These are phyloP conservation scores for Eufriesea mexicana DNA, from an alignment of 1,140 invertebrate genomes.

Conservation along the genomic window DNA sequence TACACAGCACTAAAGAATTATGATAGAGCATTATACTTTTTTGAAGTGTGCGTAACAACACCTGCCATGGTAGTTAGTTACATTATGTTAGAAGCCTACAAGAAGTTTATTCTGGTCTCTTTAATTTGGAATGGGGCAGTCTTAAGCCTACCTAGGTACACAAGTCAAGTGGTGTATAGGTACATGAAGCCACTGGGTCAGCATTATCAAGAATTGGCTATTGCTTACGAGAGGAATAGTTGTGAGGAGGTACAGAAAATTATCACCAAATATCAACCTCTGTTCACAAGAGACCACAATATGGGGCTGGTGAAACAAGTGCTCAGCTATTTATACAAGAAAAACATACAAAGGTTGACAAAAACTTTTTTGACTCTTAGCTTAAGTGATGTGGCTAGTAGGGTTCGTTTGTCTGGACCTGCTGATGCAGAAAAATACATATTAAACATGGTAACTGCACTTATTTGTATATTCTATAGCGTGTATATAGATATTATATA, in stretches of 20 bases:
- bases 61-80: slow-evolving; percentile 96
- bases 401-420: slow-evolving; percentile 92
- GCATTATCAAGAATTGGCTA: slow-evolving; percentile 95
- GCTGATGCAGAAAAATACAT: slow-evolving; percentile 96
- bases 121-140: slow-evolving; percentile 95
- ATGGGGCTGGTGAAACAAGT: slow-evolving; percentile 93
- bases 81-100: slow-evolving; percentile 98
- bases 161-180: slow-evolving; percentile 91
- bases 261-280: slow-evolving; percentile 91
- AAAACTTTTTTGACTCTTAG: slow-evolving; percentile 98
- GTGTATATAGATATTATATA: neutral
- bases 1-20: slow-evolving; percentile 96
- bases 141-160: slow-evolving; percentile 91
- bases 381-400: slow-evolving; percentile 94
- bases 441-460: slow-evolving; percentile 91
- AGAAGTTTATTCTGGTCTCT: slow-evolving; percentile 96
- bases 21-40: slow-evolving; percentile 95
- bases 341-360: slow-evolving; percentile 97
- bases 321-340: slow-evolving; percentile 94
- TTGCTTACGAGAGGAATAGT: slow-evolving; percentile 90
- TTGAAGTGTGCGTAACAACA: slow-evolving; percentile 96
- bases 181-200: slow-evolving; percentile 94
- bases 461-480: neutral
- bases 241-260: slow-evolving; percentile 87
- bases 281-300: slow-evolving; percentile 93